phyloP scores from a whole-genome alignment of 2,113 vertebrate genomes.

The Vimba vimba region DNA sequence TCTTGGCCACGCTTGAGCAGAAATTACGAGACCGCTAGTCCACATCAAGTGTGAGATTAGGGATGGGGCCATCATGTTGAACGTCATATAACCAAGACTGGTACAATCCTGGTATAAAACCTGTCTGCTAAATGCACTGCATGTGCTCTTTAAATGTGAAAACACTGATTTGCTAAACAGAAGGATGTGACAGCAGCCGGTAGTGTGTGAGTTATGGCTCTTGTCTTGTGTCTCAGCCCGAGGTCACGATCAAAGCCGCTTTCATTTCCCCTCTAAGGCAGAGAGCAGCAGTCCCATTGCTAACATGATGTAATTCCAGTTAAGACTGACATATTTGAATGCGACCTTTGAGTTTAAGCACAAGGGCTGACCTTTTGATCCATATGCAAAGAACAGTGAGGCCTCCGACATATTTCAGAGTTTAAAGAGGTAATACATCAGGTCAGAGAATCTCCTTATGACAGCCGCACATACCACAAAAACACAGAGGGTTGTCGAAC shows the following conservation, averaged over 20 bases:
- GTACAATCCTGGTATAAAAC: background rate
- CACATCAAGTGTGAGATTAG: background rate
- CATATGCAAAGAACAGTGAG: conserved; percentile 33
- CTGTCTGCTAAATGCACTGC: background rate
- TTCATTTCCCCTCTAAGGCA: conserved; percentile 24
- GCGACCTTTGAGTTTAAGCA: conserved; percentile 40
- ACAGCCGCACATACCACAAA: conserved; percentile 25
- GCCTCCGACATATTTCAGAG: conserved; percentile 27
- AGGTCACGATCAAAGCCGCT: conserved; percentile 40
- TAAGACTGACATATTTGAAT: conserved; percentile 16
- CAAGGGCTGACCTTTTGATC: conserved; percentile 8
- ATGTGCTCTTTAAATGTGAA: background rate
- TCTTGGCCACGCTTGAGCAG: background rate
- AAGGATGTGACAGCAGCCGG: conserved; percentile 3
- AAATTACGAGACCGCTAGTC: background rate
- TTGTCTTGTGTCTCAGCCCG: background rate
- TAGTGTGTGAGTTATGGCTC: conserved; percentile 32
- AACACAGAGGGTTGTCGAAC: background rate
- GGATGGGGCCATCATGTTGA: background rate
- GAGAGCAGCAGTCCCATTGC: conserved; percentile 1
- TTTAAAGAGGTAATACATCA: conserved; percentile 32
- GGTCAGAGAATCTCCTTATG: conserved; percentile 11
- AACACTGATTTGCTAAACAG: conserved; percentile 2
- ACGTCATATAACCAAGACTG: background rate
- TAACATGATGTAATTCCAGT: conserved; percentile 40